Base-by-base conservation (phyloP, 2,113 vertebrate genomes). In the Fregetta grallaria region DNA sequence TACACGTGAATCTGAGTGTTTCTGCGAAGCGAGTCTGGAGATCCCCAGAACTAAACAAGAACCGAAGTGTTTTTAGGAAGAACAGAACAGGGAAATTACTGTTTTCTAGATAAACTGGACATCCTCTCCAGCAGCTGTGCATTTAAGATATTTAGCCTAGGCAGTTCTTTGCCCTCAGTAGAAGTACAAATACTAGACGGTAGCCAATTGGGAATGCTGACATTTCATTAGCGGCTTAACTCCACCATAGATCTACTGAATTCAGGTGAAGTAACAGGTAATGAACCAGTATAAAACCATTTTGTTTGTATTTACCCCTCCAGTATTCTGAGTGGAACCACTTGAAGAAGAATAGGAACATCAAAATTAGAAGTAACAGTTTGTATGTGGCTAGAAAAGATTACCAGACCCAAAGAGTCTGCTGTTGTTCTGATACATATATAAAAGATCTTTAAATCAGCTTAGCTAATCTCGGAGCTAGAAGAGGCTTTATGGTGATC, bases 61-160 rank as follows among this genome's bases (percentile, higher is more conserved):
- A 13, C 12, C 9, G 0, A 7, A 20, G 32, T 4, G 15, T 1
- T 38, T 21, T 77, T 9, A 45, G 86, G 72, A 82, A 82, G 62
- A 53, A 2, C 34, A 66, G 45, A 58, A 16, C 3, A n/a, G 36
- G 36, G 52, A 19, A 15, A 7, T 36, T 4, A 1, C 13, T 11
- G 6, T 22, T 25, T 65, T 29, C 66, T 29, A 23, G 55, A 4
- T 10, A 11, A 16, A 25, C 70, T 40, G 47, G 56, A 17, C 16
- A 5, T 4, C 55, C 61, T 25, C 19, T 13, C 30, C 3, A 21
- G 50, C 47, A 62, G 63, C 70, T n/a, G 26, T 7, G 21, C 16
- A 3, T 10, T 7, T 8, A 3, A 32, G 32, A 5, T 3, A 3
- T 5, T 38, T 3, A 45, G 27, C 59, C 15, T 2, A 2, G 30